Base-by-base conservation (phyloP, 2,797 vertebrate genomes). In the Parotocinclus haroldoi region DNA sequence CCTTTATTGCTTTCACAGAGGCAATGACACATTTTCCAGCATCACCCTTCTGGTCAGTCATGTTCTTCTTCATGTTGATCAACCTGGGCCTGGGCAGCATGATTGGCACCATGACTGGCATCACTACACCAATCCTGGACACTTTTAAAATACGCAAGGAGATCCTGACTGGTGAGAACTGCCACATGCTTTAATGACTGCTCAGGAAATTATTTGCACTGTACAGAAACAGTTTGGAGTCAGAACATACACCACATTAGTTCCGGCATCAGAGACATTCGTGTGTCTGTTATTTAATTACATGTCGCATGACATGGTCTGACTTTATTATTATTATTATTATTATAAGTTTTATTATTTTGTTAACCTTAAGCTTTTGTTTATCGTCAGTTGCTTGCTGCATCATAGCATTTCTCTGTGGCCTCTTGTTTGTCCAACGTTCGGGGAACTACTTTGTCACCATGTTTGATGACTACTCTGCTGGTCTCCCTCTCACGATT, bases 391-490 rank as follows among this genome's bases (percentile, higher is more conserved):
- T 98, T 56, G 91, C 82, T 60, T 95, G 91, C 88, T 98, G 96
- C 81, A 80, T 96, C 84, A 89, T 98, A 4, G 95, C 96, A 77
- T 99, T 96, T 68, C 45, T 95, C 38, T 88, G 94, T 71, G 96
- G 96, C 63, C 85, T 99, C 76, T 89, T 98, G 86, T 99, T 99
- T 44, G 96, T 99, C 86, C 96, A 98, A 83, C 95, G 92, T 51
- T 98, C 96, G 0, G 96, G 96, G 51, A 99, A 98, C 79, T 99
- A 99, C 82, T 99, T 96, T 80, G 96, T 99, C 85, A 89, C 93
- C 81, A 99, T 98, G 96, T 99, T 99, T 81, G 96, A 99, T 0
- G 95, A 98, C 82, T 99, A 98, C 79, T 98, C 96, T 0, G 96
- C 96, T 66, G 97, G 95, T 0, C 81, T 99, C 81, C 96, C 96